A percentile compares a stretch with the other conserved stretches of the same genome.
These are phyloP conservation scores for Gymnoscopelus braueri DNA, from an alignment of 2,797 vertebrate genomes.

Conservation along the genomic window DNA sequence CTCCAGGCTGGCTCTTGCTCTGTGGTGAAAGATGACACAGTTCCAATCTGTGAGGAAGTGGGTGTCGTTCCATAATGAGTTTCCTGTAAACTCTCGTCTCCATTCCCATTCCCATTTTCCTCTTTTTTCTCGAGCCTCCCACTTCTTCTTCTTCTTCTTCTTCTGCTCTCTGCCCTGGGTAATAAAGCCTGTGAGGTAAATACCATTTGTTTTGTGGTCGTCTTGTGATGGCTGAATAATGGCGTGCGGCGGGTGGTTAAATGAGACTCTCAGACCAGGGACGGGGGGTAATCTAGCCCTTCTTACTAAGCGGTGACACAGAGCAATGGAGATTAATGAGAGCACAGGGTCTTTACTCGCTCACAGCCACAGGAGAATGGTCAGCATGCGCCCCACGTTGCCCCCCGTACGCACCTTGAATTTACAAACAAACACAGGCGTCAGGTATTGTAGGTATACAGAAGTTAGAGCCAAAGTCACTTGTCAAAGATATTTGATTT, in stretches of 20 bases:
- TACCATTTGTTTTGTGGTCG: constrained; percentile 82
- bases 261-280: constrained; percentile 78
- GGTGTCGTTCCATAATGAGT: constrained; percentile 54
- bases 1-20: constrained; percentile 66
- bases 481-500: no score
- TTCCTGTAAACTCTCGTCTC: constrained; percentile 47
- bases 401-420: constrained; percentile 3
- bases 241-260: constrained; percentile 78
- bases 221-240: constrained; percentile 82
- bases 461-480: no score
- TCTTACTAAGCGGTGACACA: constrained; percentile 71
- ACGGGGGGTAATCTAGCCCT: constrained; percentile 81
- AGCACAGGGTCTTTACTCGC: constrained; percentile 64
- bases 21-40: constrained; percentile 68
- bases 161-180: constrained; percentile 37
- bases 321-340: constrained; percentile 85
- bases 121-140: constrained; percentile 27
- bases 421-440: constrained; percentile 25
- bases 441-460: no score
- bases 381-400: constrained; percentile 35
- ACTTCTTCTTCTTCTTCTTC: background rate
- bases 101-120: constrained; percentile 31
- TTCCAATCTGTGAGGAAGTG: constrained; percentile 51
- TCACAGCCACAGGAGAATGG: constrained; percentile 42
- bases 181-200: constrained; percentile 78